Percentiles rank a stretch among this genome's conserved stretches.
Conservation (phyloP, 2,797 vertebrate species). For the Strix occidentalis region DNA sequence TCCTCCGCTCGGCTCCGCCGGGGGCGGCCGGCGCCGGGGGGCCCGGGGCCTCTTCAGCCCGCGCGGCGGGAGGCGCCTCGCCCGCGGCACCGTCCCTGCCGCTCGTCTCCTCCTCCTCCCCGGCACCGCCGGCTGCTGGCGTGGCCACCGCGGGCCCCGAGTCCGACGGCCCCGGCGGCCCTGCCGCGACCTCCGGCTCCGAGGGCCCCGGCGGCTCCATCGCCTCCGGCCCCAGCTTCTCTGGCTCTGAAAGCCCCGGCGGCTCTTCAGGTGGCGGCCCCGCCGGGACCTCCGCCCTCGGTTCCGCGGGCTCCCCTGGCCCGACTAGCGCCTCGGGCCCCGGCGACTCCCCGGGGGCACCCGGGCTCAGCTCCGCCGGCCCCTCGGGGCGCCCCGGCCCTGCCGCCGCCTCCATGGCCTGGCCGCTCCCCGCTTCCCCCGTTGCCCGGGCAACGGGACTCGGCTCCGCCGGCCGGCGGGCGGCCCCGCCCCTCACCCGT, state of each 20-base stretch:
- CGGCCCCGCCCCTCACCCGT: no score
- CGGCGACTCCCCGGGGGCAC: no score
- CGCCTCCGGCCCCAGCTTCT: no score
- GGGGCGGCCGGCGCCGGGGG: not conserved
- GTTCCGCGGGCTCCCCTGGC: not conserved
- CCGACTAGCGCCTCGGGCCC: not conserved
- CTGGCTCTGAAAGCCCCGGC: not conserved
- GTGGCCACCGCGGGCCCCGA: no score
- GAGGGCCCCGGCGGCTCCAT: no score
- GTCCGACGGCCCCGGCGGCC: no score
- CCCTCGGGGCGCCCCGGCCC: not conserved
- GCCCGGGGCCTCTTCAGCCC: no score
- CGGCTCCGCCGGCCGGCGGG: no score
- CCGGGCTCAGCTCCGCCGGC: no score
- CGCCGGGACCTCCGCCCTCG: no score
- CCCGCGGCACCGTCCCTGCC: no score
- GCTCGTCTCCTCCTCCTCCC: not conserved
- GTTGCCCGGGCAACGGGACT: not conserved
- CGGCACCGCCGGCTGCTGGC: not conserved
- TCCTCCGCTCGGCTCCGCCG: not conserved
- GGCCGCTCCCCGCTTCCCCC: not conserved
- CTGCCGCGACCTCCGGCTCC: no score
- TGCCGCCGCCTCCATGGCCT: not conserved
- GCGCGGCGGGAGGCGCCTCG: not conserved
- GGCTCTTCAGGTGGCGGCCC: not conserved